Evolutionary conservation across 2,797 vertebrate genomes (phyloP).

Genomic region (Clangula hyemalis): DNA sequence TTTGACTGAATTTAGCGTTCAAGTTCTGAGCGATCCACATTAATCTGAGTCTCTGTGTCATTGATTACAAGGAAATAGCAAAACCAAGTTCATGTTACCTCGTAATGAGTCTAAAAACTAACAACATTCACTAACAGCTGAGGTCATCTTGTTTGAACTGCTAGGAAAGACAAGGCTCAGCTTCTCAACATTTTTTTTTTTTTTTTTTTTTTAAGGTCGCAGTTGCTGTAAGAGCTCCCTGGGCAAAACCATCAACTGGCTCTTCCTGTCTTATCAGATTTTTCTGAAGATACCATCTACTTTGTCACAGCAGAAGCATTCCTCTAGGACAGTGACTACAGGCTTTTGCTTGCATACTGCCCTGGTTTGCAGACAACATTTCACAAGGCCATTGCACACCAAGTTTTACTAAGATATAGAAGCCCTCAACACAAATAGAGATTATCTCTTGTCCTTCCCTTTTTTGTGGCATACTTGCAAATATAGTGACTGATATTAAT

Average conservation of each 20-base stretch:
- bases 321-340: not conserved
- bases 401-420: not conserved
- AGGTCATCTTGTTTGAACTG: not conserved
- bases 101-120: not conserved
- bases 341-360: not conserved
- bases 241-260: not conserved
- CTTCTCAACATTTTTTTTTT: not conserved
- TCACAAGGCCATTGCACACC: not conserved
- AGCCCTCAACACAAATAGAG: not conserved
- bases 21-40: not conserved
- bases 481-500: not conserved
- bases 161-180: not conserved
- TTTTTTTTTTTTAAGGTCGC: not conserved
- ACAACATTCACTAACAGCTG: not conserved
- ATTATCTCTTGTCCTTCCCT: fast-evolving
- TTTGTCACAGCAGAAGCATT: not conserved
- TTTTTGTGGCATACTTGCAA: not conserved
- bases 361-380: not conserved
- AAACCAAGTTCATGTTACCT: not conserved
- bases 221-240: not conserved
- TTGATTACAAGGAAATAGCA: not conserved
- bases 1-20: not conserved
- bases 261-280: not conserved
- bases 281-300: not conserved
- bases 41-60: not conserved